A percentile compares a stretch with the other conserved stretches of the same genome.
Conservation (phyloP, 2,797 vertebrate genomes). For the Enteromius mattozi region DNA sequence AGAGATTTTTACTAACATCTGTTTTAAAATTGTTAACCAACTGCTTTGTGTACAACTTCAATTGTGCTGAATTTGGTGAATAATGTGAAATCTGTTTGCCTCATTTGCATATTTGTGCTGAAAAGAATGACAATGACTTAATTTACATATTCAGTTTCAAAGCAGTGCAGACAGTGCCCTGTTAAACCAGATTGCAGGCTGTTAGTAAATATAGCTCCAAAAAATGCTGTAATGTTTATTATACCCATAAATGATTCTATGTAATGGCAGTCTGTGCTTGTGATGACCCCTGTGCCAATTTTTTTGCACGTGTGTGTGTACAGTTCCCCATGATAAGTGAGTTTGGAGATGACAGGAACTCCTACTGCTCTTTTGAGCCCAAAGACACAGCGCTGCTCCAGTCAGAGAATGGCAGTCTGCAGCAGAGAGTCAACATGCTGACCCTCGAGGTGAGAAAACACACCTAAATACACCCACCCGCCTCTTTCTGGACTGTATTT, state of each 20-base stretch:
- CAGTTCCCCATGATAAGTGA: conserved; percentile 94
- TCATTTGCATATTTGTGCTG: neutral
- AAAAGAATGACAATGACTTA: neutral
- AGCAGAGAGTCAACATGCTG: conserved; percentile 91
- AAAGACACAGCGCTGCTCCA: conserved; percentile 92
- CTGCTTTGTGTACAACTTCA: neutral
- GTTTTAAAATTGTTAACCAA: neutral
- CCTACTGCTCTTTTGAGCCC: conserved; percentile 91
- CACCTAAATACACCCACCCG: neutral
- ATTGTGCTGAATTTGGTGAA: neutral
- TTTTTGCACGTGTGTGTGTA: conserved; percentile 11
- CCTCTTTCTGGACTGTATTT: neutral
- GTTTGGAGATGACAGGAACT: conserved; percentile 91
- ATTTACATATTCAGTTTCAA: neutral
- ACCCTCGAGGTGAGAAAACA: conserved; percentile 88
- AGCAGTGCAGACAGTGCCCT: neutral
- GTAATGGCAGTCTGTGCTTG: neutral
- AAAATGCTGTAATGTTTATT: neutral
- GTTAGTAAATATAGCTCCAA: neutral
- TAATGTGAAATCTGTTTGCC: neutral
- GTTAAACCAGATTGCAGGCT: neutral
- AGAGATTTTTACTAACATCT: conserved; percentile 1
- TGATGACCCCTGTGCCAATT: neutral
- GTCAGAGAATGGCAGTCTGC: conserved; percentile 91
- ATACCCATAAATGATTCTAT: neutral